Evolutionary conservation across 1,140 invertebrate species (phyloP).

Genomic region (Drosophila micromelanica): DNA sequence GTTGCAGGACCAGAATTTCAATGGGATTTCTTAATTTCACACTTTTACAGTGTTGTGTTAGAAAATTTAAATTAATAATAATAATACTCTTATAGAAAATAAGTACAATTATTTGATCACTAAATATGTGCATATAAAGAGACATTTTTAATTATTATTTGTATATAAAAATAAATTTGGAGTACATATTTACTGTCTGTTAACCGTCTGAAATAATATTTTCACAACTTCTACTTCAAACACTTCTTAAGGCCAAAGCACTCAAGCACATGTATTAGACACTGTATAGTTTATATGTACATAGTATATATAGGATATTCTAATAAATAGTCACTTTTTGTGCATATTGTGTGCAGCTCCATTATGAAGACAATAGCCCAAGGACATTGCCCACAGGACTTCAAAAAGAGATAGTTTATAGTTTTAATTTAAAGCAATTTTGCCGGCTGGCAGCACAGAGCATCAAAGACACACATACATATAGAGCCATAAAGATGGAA

Average conservation of each 20-base stretch:
- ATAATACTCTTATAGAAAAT: no score
- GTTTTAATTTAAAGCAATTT: slow-evolving; percentile 78
- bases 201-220: not conserved
- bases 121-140: no score
- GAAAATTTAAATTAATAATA: no score
- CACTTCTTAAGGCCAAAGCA: slow-evolving; percentile 2
- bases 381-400: slow-evolving; percentile 33
- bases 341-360: slow-evolving; percentile 30
- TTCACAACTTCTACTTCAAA: not conserved
- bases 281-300: not conserved
- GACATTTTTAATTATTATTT: no score
- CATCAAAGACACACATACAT: slow-evolving; percentile 4
- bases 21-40: no score
- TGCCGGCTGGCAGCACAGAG: slow-evolving; percentile 44
- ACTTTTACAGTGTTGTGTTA: no score
- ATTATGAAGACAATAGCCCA: slow-evolving; percentile 74
- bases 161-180: not conserved
- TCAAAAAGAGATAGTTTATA: slow-evolving; percentile 72
- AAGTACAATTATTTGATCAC: no score
- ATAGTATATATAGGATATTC: not conserved
- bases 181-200: slow-evolving; percentile 3
- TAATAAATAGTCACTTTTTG: slow-evolving; percentile 19
- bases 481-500: slow-evolving; percentile 28
- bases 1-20: no score
- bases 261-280: not conserved